phyloP scores from a whole-genome alignment of 1,140 invertebrate species.

The Cherax destructor region DNA sequence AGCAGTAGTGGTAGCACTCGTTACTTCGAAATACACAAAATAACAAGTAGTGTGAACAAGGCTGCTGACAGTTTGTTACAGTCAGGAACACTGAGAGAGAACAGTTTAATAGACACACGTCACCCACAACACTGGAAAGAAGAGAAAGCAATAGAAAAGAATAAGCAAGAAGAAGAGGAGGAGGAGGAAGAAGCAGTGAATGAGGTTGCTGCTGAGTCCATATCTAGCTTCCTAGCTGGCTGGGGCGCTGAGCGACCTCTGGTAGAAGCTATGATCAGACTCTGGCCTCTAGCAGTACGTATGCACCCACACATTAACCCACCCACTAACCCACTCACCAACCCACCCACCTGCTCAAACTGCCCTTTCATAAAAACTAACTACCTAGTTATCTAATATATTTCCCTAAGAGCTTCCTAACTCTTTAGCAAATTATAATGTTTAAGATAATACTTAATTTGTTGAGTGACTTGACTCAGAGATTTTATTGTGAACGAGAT shows the following conservation, averaged over 20 bases:
- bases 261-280: slow-evolving; percentile 50
- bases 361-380: not conserved
- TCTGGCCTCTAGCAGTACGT: slow-evolving; percentile 55
- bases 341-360: not conserved
- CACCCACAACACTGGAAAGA: too few species aligned
- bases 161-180: not conserved
- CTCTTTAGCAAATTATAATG: not conserved
- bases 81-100: too few species aligned
- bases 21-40: too few species aligned
- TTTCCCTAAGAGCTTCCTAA: not conserved
- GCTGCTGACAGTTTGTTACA: too few species aligned
- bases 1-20: too few species aligned
- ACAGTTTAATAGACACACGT: too few species aligned
- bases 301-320: not conserved
- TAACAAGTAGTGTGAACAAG: too few species aligned
- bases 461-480: not conserved
- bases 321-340: not conserved
- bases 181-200: not conserved
- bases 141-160: too few species aligned
- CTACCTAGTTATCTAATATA: not conserved
- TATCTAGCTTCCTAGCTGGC: slow-evolving; percentile 20
- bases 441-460: not conserved
- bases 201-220: not conserved
- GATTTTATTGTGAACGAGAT: too few species aligned
- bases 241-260: slow-evolving; percentile 22